phyloP scores from a whole-genome alignment of 2,888 invertebrate species.

The Morpho achilles region DNA sequence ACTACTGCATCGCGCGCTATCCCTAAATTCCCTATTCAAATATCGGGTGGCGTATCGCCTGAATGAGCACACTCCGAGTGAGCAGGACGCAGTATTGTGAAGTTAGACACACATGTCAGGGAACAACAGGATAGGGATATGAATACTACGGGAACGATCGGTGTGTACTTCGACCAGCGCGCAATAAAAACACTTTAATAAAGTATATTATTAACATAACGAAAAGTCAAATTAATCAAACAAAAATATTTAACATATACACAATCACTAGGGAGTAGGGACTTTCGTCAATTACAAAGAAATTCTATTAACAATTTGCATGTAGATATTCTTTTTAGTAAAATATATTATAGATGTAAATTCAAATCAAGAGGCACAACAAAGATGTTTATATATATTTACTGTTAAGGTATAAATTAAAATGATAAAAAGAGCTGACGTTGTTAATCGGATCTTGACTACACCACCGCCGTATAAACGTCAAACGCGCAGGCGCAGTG shows the following conservation, averaged over 20 bases:
- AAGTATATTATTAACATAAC: no score
- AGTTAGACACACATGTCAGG: constrained; percentile 52
- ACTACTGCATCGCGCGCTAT: constrained; percentile 44
- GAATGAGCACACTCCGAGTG: constrained; percentile 61
- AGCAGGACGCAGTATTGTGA: constrained; percentile 45
- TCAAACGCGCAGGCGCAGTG: constrained; percentile 77
- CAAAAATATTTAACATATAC: constrained; percentile 6
- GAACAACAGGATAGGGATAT: constrained; percentile 58
- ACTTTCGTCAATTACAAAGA: constrained; percentile 28
- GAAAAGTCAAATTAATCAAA: neutral
- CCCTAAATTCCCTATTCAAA: constrained; percentile 74
- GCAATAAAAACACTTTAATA: constrained; percentile 3
- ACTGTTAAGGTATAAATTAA: constrained; percentile 24
- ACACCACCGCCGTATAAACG: constrained; percentile 76
- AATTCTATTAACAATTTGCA: constrained; percentile 5
- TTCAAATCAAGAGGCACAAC: constrained; percentile 55
- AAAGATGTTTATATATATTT: constrained; percentile 27
- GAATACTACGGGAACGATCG: constrained; percentile 69
- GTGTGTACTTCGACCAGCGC: constrained; percentile 51
- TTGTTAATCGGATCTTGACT: constrained; percentile 78
- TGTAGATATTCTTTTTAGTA: constrained; percentile 30
- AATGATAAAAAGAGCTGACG: constrained; percentile 53
- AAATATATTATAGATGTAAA: constrained; percentile 1
- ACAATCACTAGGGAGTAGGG: constrained; percentile 26
- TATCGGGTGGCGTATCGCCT: constrained; percentile 54